Conservation (phyloP, 2,888 invertebrate species). For the Mythimna loreyi region DNA sequence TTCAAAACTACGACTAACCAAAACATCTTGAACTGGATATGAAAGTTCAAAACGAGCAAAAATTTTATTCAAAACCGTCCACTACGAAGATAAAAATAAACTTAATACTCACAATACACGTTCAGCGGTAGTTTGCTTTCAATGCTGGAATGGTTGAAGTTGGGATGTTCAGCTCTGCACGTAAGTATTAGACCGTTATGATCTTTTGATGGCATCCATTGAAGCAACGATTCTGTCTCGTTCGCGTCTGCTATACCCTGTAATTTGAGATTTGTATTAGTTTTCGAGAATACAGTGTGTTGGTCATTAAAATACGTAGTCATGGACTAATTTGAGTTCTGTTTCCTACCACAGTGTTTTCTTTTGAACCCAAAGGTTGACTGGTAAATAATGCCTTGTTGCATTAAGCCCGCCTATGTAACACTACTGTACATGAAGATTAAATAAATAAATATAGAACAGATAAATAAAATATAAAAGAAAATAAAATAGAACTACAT, state of each 20-base stretch:
- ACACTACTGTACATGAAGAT: too few species aligned
- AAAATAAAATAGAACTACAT: too few species aligned
- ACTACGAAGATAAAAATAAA: slow-evolving; percentile 24
- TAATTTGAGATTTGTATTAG: slow-evolving; percentile 11
- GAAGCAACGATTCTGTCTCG: slow-evolving; percentile 94
- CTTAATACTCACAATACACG: slow-evolving; percentile 95
- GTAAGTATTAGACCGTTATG: slow-evolving; percentile 95
- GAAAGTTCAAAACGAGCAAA: slow-evolving; percentile 7
- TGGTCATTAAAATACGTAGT: background rate
- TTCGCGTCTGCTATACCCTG: slow-evolving; percentile 95
- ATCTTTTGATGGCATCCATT: slow-evolving; percentile 93
- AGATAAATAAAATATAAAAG: too few species aligned
- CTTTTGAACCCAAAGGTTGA: too few species aligned
- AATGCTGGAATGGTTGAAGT: slow-evolving; percentile 93
- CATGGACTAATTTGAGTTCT: background rate
- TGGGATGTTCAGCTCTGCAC: slow-evolving; percentile 95
- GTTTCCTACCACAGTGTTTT: too few species aligned
- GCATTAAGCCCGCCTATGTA: too few species aligned
- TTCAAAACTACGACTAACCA: slow-evolving; percentile 3
- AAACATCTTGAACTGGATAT: background rate
- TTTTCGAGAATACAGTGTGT: background rate
- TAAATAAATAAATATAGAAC: too few species aligned
- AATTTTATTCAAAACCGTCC: slow-evolving; percentile 24
- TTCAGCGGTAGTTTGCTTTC: slow-evolving; percentile 96
- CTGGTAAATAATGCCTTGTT: too few species aligned